These are phyloP conservation scores for Lepisosteus osseus DNA, from an alignment of 2,113 vertebrate species.

Conservation along the genomic window DNA sequence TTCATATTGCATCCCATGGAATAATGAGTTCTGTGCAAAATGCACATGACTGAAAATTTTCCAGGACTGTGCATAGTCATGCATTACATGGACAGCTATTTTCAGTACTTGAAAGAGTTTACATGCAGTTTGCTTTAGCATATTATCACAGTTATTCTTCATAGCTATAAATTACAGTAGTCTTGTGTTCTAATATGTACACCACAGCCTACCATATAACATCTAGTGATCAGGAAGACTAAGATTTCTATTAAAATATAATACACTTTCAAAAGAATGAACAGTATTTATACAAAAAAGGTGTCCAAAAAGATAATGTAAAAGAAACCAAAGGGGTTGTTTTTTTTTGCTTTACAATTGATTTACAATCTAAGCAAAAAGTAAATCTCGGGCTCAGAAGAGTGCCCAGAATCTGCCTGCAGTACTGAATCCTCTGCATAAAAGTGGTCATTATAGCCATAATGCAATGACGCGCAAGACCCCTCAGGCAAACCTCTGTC, in stretches of 20 bases:
- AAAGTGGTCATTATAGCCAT: conserved; percentile 61
- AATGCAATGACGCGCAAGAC: conserved; percentile 64
- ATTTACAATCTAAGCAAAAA: conserved; percentile 77
- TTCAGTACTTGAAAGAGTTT: conserved; percentile 29
- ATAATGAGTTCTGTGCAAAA: conserved; percentile 43
- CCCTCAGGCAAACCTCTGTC: conserved; percentile 84
- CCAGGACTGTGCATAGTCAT: conserved; percentile 62
- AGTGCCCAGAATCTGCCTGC: conserved; percentile 52
- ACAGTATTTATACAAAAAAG: conserved; percentile 27
- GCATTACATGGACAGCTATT: conserved; percentile 55
- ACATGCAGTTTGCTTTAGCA: conserved; percentile 67
- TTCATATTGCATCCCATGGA: conserved; percentile 40
- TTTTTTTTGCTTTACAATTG: conserved; percentile 5
- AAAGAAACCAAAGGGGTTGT: conserved; percentile 14
- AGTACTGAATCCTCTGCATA: conserved; percentile 56
- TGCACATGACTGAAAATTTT: conserved; percentile 41
- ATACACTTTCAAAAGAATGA: conserved; percentile 39
- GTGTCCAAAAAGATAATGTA: conserved; percentile 29
- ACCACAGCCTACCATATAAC: conserved; percentile 42
- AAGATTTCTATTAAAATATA: conserved; percentile 44
- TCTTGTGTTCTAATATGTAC: conserved; percentile 27
- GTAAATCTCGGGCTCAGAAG: conserved; percentile 89
- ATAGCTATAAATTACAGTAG: conserved; percentile 34
- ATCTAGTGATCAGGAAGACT: conserved; percentile 51
- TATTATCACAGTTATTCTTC: conserved; percentile 32